These are phyloP conservation scores for Lobophora halterata DNA, from an alignment of 2,888 invertebrate genomes.

Conservation along the genomic window DNA sequence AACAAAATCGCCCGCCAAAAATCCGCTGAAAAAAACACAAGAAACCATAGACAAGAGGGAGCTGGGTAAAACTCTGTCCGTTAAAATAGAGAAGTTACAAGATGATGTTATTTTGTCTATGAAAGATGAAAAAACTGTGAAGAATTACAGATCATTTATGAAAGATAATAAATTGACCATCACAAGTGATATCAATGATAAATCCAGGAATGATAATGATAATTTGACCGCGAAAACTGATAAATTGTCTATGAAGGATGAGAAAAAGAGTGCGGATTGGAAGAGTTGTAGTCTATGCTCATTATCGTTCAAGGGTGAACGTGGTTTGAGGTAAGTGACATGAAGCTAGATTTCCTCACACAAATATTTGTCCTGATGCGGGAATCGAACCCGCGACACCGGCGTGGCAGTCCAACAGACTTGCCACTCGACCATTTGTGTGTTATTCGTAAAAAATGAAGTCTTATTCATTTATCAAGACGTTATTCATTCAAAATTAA, in stretches of 20 bases:
- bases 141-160: constrained; percentile 20
- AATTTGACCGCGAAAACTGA: constrained; percentile 13
- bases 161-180: constrained; percentile 19
- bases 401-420: no score
- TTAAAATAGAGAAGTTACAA: constrained; percentile 18
- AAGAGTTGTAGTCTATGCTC: constrained; percentile 55
- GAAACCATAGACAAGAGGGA: constrained; percentile 22
- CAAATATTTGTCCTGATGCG: no score
- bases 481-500: no score
- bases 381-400: no score
- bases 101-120: constrained; percentile 5
- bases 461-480: no score
- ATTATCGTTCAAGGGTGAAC: constrained; percentile 56
- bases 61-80: constrained; percentile 5
- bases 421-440: no score
- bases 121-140: constrained; percentile 15
- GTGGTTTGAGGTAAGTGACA: constrained; percentile 62
- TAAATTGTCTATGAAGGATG: constrained; percentile 11
- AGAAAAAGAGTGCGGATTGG: constrained; percentile 29
- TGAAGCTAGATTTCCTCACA: no score
- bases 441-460: no score
- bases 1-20: constrained; percentile 5
- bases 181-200: constrained; percentile 14
- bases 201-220: constrained; percentile 10
- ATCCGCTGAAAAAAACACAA: constrained; percentile 14